A percentile compares a stretch with the other conserved stretches of the same genome.
Conservation (phyloP, 2,888 invertebrate species). For the Cantharis nigra region DNA sequence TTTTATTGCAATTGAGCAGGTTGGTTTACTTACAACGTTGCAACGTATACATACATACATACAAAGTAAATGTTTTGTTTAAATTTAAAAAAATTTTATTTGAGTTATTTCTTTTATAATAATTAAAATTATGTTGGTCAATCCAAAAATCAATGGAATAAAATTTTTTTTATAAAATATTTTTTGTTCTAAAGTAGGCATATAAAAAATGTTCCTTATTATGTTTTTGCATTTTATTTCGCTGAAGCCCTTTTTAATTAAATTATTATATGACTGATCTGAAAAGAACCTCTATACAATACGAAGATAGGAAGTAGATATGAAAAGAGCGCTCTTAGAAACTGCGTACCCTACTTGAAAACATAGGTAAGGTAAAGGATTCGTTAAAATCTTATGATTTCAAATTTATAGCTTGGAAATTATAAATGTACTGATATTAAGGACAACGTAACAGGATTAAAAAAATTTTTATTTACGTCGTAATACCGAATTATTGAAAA, state of each 20-base stretch:
- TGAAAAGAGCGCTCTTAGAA: background rate
- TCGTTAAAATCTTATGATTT: background rate
- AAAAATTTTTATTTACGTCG: background rate
- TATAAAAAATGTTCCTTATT: background rate
- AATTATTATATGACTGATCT: background rate
- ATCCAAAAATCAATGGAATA: too few species aligned
- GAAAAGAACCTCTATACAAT: background rate
- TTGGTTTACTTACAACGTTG: background rate
- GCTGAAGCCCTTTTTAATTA: background rate
- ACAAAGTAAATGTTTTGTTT: too few species aligned
- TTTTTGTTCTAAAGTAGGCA: too few species aligned
- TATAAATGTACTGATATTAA: background rate
- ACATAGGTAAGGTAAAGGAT: background rate
- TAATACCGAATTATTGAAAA: background rate
- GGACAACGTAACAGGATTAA: background rate
- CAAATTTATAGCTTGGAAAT: background rate
- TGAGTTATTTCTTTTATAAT: too few species aligned
- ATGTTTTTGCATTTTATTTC: background rate
- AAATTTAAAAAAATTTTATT: too few species aligned
- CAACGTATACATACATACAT: background rate
- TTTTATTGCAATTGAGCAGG: background rate
- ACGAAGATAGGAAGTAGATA: background rate
- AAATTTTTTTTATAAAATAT: too few species aligned
- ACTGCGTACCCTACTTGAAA: background rate
- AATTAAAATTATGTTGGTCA: too few species aligned